Evolutionary conservation across 2,888 invertebrate genomes (phyloP).

Genomic region (Ligdia adustata): DNA sequence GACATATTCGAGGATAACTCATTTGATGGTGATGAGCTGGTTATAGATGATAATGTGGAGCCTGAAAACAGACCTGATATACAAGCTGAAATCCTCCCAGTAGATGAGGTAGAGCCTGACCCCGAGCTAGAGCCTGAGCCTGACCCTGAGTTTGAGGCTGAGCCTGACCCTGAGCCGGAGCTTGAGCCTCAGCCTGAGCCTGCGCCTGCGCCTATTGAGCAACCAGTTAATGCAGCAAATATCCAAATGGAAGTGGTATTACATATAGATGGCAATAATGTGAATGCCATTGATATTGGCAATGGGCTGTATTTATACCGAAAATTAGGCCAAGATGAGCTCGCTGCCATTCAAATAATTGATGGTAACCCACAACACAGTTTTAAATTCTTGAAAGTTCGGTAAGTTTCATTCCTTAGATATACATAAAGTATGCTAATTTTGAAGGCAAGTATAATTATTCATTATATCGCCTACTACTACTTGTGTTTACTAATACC

Average conservation of each 20-base stretch:
- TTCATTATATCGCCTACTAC: slow-evolving; percentile 5
- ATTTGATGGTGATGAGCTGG: slow-evolving; percentile 75
- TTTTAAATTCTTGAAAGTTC: slow-evolving; percentile 79
- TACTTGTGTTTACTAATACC: neutral
- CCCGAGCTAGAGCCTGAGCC: slow-evolving; percentile 44
- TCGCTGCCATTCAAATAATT: slow-evolving; percentile 75
- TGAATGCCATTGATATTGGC: slow-evolving; percentile 78
- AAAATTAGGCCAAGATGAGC: slow-evolving; percentile 68
- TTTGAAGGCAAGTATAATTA: slow-evolving; percentile 2
- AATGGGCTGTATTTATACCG: slow-evolving; percentile 77
- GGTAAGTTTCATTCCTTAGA: slow-evolving; percentile 54
- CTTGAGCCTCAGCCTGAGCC: neutral
- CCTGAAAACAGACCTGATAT: slow-evolving; percentile 57
- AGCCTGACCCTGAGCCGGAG: slow-evolving; percentile 29
- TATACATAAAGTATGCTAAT: neutral
- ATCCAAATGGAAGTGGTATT: slow-evolving; percentile 74
- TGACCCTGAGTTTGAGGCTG: slow-evolving; percentile 10
- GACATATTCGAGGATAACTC: slow-evolving; percentile 81
- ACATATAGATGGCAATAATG: slow-evolving; percentile 77
- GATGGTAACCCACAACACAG: slow-evolving; percentile 67
- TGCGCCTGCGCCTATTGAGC: neutral
- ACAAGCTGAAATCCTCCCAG: slow-evolving; percentile 7
- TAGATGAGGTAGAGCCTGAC: slow-evolving; percentile 47
- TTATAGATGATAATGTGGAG: slow-evolving; percentile 77
- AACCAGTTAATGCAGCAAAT: slow-evolving; percentile 48